These are phyloP conservation scores for Tipula unca DNA, from an alignment of 2,888 invertebrate genomes.

Conservation along the genomic window DNA sequence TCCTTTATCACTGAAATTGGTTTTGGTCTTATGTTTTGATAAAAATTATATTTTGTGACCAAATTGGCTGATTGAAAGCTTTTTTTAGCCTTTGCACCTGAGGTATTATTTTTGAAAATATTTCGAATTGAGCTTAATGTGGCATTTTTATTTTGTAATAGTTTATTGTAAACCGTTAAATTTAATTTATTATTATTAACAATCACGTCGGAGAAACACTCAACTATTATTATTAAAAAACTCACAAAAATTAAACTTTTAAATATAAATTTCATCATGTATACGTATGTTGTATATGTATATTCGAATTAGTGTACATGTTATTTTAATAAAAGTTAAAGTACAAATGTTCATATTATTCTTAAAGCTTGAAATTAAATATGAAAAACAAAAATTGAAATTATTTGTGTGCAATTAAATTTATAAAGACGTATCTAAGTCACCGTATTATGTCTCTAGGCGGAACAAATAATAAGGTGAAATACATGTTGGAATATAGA, in stretches of 20 bases:
- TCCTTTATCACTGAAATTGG: background rate
- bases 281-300: too few species aligned
- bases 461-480: background rate
- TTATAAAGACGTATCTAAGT: background rate
- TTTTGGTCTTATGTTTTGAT: background rate
- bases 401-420: background rate
- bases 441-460: background rate
- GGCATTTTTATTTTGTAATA: background rate
- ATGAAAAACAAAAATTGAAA: background rate
- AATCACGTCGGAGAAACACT: background rate
- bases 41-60: background rate
- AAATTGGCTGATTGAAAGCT: background rate
- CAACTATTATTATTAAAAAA: background rate
- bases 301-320: background rate
- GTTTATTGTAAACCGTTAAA: background rate
- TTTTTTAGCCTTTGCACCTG: background rate
- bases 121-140: background rate
- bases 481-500: background rate
- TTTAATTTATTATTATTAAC: background rate
- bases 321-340: background rate
- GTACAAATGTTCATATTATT: background rate
- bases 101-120: background rate
- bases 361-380: background rate
- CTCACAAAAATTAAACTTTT: background rate
- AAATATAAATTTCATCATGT: background rate